Conservation (phyloP, 2,888 invertebrate genomes). For the Caenorhabditis sulstoni region DNA sequence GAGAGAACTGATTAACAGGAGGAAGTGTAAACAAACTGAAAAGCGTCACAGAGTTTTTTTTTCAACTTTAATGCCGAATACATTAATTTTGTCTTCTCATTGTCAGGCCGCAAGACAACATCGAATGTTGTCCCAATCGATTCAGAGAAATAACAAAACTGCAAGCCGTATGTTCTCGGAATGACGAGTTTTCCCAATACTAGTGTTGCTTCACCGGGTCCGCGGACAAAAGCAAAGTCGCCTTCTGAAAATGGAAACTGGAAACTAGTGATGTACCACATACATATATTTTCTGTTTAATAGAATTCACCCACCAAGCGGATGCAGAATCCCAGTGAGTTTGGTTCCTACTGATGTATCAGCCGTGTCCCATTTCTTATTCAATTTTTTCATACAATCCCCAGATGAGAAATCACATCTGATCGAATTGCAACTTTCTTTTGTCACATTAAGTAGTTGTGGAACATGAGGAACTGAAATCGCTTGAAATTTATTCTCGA, state of each 20-base stretch:
- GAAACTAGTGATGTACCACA: background rate
- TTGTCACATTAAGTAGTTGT: slow-evolving; percentile 54
- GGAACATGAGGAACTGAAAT: slow-evolving; percentile 69
- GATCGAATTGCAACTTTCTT: slow-evolving; percentile 62
- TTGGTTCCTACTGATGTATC: slow-evolving; percentile 52
- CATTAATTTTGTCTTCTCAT: slow-evolving; percentile 16
- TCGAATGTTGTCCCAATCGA: slow-evolving; percentile 53
- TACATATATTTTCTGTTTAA: background rate
- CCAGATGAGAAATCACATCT: slow-evolving; percentile 71
- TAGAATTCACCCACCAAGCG: slow-evolving; percentile 42
- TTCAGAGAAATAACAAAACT: slow-evolving; percentile 71
- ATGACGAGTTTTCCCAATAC: slow-evolving; percentile 62
- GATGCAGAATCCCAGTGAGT: slow-evolving; percentile 50
- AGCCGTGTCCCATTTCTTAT: slow-evolving; percentile 52
- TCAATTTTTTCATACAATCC: slow-evolving; percentile 56
- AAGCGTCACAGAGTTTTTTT: too few species aligned
- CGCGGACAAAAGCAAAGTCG: slow-evolving; percentile 68
- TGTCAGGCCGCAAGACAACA: slow-evolving; percentile 34
- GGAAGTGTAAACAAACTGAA: slow-evolving; percentile 40
- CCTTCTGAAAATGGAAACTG: slow-evolving; percentile 62
- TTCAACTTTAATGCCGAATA: background rate
- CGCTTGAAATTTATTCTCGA: background rate
- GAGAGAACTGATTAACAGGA: slow-evolving; percentile 36
- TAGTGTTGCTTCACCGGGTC: slow-evolving; percentile 64
- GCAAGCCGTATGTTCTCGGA: slow-evolving; percentile 64